Percentiles rank a stretch among this genome's conserved stretches.
These are phyloP conservation scores for Yponomeuta cagnagella DNA, from an alignment of 2,888 invertebrate genomes.

Conservation along the genomic window DNA sequence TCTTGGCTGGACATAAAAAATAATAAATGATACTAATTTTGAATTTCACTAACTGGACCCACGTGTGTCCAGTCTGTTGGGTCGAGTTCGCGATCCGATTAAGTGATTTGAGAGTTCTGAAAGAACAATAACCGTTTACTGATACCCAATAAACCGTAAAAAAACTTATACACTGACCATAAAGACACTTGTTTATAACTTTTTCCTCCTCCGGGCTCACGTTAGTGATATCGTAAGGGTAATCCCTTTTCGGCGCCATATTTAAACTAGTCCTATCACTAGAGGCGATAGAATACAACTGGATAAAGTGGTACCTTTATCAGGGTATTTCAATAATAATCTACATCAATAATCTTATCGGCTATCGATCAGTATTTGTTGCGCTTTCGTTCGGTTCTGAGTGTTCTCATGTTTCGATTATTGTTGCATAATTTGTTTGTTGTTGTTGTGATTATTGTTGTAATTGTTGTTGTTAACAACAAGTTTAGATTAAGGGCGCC, in stretches of 20 bases:
- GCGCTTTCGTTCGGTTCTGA: not conserved
- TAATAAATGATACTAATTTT: no score
- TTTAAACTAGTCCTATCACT: slow-evolving; percentile 13
- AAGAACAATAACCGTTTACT: not conserved
- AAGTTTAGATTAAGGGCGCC: no score
- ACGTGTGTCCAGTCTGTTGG: no score
- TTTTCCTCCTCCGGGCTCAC: slow-evolving; percentile 57
- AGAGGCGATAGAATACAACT: not conserved
- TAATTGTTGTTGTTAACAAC: no score
- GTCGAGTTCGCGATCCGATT: no score
- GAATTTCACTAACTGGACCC: no score
- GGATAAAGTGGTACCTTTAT: not conserved
- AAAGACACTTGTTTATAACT: slow-evolving; percentile 53
- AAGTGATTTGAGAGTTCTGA: not conserved
- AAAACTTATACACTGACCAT: slow-evolving; percentile 42
- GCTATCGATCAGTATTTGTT: not conserved
- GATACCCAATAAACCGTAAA: not conserved
- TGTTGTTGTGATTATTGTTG: no score
- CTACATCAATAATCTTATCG: slow-evolving; percentile 11
- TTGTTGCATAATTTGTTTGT: no score
- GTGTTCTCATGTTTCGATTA: not conserved
- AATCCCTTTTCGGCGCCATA: slow-evolving; percentile 53
- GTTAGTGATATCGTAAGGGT: slow-evolving; percentile 52
- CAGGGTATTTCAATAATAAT: not conserved
- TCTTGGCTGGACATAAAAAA: no score